These are phyloP conservation scores for Caenorhabditis sinica DNA, from an alignment of 2,888 invertebrate genomes.

Conservation along the genomic window DNA sequence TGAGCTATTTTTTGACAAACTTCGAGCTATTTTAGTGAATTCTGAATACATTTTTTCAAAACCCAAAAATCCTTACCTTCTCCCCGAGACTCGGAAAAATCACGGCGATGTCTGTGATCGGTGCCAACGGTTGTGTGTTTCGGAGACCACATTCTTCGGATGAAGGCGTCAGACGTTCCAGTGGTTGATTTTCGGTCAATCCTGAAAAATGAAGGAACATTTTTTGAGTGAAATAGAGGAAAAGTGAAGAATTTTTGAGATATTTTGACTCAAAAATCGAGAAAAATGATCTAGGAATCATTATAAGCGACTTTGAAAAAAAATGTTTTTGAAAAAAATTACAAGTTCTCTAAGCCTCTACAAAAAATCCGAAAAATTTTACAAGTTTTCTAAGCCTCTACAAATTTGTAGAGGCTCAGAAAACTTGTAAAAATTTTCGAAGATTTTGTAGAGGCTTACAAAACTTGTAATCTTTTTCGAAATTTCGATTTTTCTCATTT, in stretches of 20 bases:
- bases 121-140: slow-evolving; percentile 87
- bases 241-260: too few relatives aligned
- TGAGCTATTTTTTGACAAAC: too few relatives aligned
- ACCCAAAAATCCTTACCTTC: slow-evolving; percentile 65
- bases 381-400: too few relatives aligned
- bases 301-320: too few relatives aligned
- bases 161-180: slow-evolving; percentile 84
- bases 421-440: neutral
- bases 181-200: slow-evolving; percentile 58
- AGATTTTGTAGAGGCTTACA: neutral
- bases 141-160: slow-evolving; percentile 81
- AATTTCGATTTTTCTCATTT: neutral
- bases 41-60: slow-evolving; percentile 1
- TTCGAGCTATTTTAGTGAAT: too few relatives aligned
- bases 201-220: too few relatives aligned
- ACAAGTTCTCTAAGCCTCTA: too few relatives aligned
- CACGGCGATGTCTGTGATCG: slow-evolving; percentile 96
- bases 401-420: neutral
- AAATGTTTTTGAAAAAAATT: too few relatives aligned
- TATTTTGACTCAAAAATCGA: too few relatives aligned
- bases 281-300: too few relatives aligned
- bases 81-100: slow-evolving; percentile 94
- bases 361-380: neutral
- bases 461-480: neutral
- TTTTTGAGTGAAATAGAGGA: too few relatives aligned